Evolutionary conservation across 2,888 invertebrate species (phyloP).

Genomic region (Xestia sexstrigata): DNA sequence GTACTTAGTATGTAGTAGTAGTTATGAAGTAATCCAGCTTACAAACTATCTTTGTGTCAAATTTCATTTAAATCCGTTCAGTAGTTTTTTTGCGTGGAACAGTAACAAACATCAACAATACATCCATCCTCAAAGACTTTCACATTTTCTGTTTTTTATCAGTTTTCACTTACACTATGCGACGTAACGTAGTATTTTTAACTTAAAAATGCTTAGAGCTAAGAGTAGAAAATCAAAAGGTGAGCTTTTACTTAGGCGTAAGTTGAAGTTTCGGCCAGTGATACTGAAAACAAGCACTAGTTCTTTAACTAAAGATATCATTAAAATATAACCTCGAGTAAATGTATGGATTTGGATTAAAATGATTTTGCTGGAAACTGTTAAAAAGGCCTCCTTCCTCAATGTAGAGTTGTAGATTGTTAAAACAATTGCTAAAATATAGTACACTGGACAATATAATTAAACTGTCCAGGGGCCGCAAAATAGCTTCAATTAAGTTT

Average conservation of each 20-base stretch:
- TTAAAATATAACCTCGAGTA: not conserved
- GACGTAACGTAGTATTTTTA: not conserved
- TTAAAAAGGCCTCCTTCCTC: not conserved
- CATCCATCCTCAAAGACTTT: not conserved
- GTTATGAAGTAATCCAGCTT: not conserved
- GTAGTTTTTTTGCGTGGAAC: not conserved
- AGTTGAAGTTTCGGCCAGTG: not conserved
- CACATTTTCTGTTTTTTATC: not conserved
- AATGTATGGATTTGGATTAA: not conserved
- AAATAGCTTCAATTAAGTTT: slow-evolving; percentile 40
- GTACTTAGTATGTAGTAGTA: too few relatives aligned
- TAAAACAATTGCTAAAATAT: slow-evolving; percentile 10
- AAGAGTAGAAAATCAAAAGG: not conserved
- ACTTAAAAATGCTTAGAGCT: not conserved
- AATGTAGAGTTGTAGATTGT: not conserved
- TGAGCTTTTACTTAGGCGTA: too few relatives aligned
- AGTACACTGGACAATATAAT: not conserved
- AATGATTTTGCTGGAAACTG: not conserved
- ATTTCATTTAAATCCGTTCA: not conserved
- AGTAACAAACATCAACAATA: not conserved
- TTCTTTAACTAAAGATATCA: not conserved
- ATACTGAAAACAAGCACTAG: too few relatives aligned
- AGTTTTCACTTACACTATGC: not conserved
- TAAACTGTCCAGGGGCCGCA: slow-evolving; percentile 10
- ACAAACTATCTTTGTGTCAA: not conserved